phyloP scores from a whole-genome alignment of 2,797 vertebrate species.

The Falco rusticolus region DNA sequence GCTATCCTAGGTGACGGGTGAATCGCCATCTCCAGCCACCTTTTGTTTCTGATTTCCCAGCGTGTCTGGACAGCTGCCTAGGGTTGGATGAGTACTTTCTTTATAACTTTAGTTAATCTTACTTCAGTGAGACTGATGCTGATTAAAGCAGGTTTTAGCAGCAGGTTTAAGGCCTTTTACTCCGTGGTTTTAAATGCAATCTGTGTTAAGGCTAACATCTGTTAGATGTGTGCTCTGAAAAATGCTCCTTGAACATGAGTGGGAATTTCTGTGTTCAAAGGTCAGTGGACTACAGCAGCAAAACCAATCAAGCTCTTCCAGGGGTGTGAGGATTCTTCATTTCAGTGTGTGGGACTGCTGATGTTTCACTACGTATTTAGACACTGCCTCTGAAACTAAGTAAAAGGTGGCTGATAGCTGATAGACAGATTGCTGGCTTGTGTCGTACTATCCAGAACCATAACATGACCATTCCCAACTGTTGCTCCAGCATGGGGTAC shows the following conservation, averaged over 20 bases:
- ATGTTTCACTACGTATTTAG: not conserved
- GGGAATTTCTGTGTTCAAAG: not conserved
- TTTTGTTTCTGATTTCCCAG: not conserved
- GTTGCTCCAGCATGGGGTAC: slow-evolving; percentile 11
- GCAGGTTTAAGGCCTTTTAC: not conserved
- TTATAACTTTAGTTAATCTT: not conserved
- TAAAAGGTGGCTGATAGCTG: slow-evolving; percentile 45
- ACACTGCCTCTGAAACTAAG: slow-evolving; percentile 17
- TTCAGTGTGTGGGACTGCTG: not conserved
- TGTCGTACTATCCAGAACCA: slow-evolving; percentile 28
- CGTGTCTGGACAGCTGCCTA: not conserved
- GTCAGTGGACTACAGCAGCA: not conserved
- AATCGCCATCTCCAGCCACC: not conserved
- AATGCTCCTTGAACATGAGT: not conserved
- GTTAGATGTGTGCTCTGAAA: not conserved
- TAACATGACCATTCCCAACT: slow-evolving; percentile 60
- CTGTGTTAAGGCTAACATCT: not conserved
- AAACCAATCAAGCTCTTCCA: not conserved
- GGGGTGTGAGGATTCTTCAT: not conserved
- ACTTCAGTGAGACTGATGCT: not conserved
- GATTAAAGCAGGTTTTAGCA: not conserved
- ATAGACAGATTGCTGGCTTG: slow-evolving; percentile 29
- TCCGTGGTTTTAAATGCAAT: not conserved
- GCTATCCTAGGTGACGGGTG: not conserved
- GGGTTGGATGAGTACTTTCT: not conserved